A percentile compares a stretch with the other conserved stretches of the same genome.
These are phyloP conservation scores for Copidosoma aretas DNA, from an alignment of 2,888 invertebrate genomes.

Conservation along the genomic window DNA sequence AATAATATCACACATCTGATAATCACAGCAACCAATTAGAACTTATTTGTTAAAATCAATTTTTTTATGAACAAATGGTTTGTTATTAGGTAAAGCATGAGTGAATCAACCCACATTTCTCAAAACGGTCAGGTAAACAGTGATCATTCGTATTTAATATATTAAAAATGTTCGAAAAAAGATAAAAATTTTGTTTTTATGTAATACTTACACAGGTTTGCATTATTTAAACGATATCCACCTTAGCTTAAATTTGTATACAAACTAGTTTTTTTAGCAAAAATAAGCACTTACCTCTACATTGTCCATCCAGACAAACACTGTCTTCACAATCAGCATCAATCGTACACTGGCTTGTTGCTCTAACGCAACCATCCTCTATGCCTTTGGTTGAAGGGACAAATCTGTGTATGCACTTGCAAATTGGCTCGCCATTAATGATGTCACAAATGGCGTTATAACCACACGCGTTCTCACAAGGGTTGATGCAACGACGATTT, in stretches of 20 bases:
- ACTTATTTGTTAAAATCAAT: no score
- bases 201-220: constrained; percentile 5
- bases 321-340: constrained; percentile 82
- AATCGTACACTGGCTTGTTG: constrained; percentile 69
- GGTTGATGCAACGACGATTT: constrained; percentile 77
- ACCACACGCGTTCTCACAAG: constrained; percentile 83
- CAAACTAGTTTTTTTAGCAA: constrained; percentile 20
- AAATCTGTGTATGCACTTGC: constrained; percentile 79
- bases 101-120: no score
- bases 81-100: no score
- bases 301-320: constrained; percentile 82
- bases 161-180: no score
- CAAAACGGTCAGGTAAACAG: no score
- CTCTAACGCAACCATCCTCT: constrained; percentile 76
- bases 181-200: no score
- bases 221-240: constrained; percentile 18
- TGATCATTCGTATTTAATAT: no score
- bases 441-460: constrained; percentile 82
- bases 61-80: no score
- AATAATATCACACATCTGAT: no score
- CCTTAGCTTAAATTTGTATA: constrained; percentile 29
- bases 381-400: constrained; percentile 70
- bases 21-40: no score
- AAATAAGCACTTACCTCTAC: constrained; percentile 65
- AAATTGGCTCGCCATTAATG: constrained; percentile 76